phyloP scores from a whole-genome alignment of 2,113 vertebrate genomes.

The Strix aluco region DNA sequence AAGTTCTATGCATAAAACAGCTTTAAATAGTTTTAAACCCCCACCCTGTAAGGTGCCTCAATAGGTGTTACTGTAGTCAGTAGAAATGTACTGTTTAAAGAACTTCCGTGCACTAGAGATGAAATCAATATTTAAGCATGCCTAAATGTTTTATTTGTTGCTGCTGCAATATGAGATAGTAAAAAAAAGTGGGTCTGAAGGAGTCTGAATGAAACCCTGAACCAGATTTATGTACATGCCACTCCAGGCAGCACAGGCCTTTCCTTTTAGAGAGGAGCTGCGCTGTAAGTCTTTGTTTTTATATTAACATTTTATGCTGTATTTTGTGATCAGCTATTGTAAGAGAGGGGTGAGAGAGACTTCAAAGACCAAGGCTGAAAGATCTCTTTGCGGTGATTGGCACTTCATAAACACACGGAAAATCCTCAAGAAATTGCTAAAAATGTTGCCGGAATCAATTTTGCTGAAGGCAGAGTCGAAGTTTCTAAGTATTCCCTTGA shows the following conservation, averaged over 20 bases:
- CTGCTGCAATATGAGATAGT: conserved; percentile 23
- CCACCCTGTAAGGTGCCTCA: not conserved
- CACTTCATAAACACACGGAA: not conserved
- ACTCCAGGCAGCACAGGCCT: not conserved
- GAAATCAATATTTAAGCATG: conserved; percentile 16
- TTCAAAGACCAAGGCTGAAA: conserved; percentile 33
- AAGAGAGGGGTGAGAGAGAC: not conserved
- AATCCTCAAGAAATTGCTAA: conserved; percentile 43
- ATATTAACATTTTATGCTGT: conserved; percentile 21
- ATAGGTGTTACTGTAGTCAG: not conserved
- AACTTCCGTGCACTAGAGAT: not conserved
- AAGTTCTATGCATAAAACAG: not conserved
- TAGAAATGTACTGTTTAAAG: not conserved
- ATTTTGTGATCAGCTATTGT: conserved; percentile 30
- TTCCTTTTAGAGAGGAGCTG: not conserved
- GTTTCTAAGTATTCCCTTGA: conserved; percentile 43
- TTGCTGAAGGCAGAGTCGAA: conserved; percentile 21
- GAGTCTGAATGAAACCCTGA: conserved; percentile 9
- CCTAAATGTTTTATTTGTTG: conserved; percentile 37
- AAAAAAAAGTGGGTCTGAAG: not conserved
- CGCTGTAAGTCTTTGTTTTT: not conserved
- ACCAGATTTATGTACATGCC: not conserved
- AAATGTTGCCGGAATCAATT: conserved; percentile 14
- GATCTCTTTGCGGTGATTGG: not conserved
- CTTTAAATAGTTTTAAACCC: not conserved